phyloP scores from a whole-genome alignment of 2,888 invertebrate species.

The Eristalis intricaria region DNA sequence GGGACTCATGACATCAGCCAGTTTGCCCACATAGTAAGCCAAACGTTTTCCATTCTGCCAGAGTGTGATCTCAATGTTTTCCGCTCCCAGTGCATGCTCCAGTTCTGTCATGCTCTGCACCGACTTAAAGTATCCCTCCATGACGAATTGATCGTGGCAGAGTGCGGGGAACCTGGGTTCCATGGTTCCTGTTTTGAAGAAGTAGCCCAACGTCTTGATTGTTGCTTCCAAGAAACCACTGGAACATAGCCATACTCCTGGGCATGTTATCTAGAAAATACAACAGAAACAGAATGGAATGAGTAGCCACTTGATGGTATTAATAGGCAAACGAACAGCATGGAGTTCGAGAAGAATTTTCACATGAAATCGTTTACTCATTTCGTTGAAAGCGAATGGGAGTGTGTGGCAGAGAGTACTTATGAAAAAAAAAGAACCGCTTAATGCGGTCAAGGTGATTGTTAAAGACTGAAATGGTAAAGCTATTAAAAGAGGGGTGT shows the following conservation, averaged over 20 bases:
- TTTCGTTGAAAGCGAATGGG: conserved; percentile 24
- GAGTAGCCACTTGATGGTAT: neutral
- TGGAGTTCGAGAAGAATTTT: conserved; percentile 78
- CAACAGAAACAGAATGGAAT: conserved; percentile 4
- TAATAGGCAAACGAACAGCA: conserved; percentile 75
- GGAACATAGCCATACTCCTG: conserved; percentile 80
- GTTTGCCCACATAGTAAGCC: conserved; percentile 77
- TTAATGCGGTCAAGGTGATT: conserved; percentile 60
- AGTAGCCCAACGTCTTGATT: conserved; percentile 79
- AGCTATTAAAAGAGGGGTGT: conserved; percentile 14
- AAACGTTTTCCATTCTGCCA: conserved; percentile 80
- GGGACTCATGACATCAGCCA: conserved; percentile 78
- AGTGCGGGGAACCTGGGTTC: conserved; percentile 79
- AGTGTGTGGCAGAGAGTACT: no score
- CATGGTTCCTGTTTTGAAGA: conserved; percentile 79
- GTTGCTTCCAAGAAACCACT: conserved; percentile 79
- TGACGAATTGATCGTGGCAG: conserved; percentile 78
- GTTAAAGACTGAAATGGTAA: conserved; percentile 31
- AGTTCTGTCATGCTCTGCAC: conserved; percentile 75
- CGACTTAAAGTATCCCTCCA: conserved; percentile 79
- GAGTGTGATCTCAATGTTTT: conserved; percentile 78
- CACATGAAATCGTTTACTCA: conserved; percentile 76
- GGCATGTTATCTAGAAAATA: conserved; percentile 78
- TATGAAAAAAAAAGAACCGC: neutral
- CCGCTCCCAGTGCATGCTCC: conserved; percentile 75